Evolutionary conservation across 2,797 vertebrate species (phyloP).

Genomic region (Spondyliosoma cantharus): DNA sequence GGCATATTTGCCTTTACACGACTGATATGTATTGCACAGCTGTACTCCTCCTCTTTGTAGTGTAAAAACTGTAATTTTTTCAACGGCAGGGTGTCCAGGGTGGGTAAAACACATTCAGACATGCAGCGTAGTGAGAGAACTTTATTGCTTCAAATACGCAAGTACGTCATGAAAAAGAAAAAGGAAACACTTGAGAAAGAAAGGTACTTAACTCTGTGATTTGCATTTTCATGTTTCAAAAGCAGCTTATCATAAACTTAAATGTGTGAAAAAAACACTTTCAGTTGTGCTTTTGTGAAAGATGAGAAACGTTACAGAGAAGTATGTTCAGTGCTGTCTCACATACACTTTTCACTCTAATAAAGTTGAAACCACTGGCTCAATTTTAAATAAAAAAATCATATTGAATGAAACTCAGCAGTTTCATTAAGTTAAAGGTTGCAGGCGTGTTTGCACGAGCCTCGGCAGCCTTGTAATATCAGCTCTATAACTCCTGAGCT

Average conservation of each 20-base stretch:
- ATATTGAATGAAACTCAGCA: background rate
- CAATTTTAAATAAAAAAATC: background rate
- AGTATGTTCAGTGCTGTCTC: background rate
- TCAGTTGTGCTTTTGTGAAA: background rate
- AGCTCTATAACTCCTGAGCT: background rate
- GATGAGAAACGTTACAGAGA: conserved; percentile 16
- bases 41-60: conserved; percentile 38
- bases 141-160: conserved; percentile 24
- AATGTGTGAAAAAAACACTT: conserved; percentile 16
- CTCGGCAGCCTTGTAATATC: conserved; percentile 5
- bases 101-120: conserved; percentile 40
- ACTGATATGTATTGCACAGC: conserved; percentile 32
- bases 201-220: conserved; percentile 31
- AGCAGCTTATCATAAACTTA: conserved; percentile 35
- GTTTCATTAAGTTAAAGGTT: background rate
- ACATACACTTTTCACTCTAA: background rate
- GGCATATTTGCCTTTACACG: conserved; percentile 35
- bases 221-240: conserved; percentile 38
- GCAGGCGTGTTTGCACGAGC: background rate
- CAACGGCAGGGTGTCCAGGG: conserved; percentile 26
- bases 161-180: conserved; percentile 25
- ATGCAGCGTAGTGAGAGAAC: conserved; percentile 32
- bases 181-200: too few species aligned
- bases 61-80: conserved; percentile 57
- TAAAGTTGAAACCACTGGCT: background rate